Conservation (phyloP, 2,797 vertebrate genomes). For the Pygocentrus nattereri region DNA sequence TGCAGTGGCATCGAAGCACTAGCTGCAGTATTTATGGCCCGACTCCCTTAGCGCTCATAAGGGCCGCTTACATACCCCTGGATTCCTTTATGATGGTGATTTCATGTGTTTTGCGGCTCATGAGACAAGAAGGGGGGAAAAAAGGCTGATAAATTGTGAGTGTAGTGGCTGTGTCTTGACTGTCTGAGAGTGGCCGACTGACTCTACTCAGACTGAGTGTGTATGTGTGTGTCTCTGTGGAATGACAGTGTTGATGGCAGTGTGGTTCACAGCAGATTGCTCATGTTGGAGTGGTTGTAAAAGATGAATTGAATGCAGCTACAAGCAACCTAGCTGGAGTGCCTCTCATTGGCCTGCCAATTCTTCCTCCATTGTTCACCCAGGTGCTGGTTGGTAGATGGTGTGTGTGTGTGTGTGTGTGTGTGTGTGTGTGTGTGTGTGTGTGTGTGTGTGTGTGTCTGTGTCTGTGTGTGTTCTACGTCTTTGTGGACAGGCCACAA, state of each 20-base stretch:
- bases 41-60: not conserved
- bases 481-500: not conserved
- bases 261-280: conserved; percentile 42
- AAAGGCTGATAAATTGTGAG: not conserved
- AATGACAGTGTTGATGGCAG: conserved; percentile 33
- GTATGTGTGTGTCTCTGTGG: conserved; percentile 21
- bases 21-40: conserved; percentile 35
- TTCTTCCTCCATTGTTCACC: conserved; percentile 26
- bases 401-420: not conserved
- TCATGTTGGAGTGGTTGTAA: conserved; percentile 39
- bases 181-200: not conserved
- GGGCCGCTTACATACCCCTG: not conserved
- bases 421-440: not conserved
- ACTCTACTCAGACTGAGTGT: not conserved
- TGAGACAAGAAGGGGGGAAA: not conserved
- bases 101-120: conserved; percentile 38
- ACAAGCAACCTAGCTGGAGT: conserved; percentile 27
- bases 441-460: not conserved
- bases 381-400: conserved; percentile 3
- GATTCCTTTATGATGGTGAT: conserved; percentile 39
- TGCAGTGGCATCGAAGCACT: conserved; percentile 14
- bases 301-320: conserved; percentile 32
- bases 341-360: conserved; percentile 35
- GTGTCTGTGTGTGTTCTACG: not conserved
- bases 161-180: conserved; percentile 20